phyloP scores from a whole-genome alignment of 2,888 invertebrate species.

The Rhagonycha fulva region DNA sequence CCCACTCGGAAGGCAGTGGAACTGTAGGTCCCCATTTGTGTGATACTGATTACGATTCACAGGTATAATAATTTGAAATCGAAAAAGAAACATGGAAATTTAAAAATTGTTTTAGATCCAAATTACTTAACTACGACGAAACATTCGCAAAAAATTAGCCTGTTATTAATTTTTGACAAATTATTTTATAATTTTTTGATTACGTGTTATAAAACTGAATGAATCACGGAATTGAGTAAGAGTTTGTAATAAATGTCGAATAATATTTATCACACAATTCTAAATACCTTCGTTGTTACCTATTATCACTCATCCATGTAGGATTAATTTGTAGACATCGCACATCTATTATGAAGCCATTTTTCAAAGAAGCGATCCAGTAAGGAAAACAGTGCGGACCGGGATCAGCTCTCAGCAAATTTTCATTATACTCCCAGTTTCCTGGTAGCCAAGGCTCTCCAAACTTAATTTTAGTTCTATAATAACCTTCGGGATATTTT shows the following conservation, averaged over 20 bases:
- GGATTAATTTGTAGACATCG: conserved; percentile 81
- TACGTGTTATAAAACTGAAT: not conserved
- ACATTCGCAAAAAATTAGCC: not conserved
- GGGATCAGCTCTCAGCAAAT: conserved; percentile 40
- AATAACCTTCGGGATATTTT: conserved; percentile 54
- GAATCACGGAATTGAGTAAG: not conserved
- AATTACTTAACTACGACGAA: not conserved
- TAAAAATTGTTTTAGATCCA: no score
- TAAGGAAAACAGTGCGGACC: conserved; percentile 70
- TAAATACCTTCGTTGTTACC: conserved; percentile 51
- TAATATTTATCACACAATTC: conserved; percentile 21
- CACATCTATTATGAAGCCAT: conserved; percentile 61
- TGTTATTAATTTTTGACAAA: not conserved
- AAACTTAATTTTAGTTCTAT: conserved; percentile 60
- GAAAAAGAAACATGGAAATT: no score
- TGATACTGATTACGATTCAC: no score
- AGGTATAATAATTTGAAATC: no score
- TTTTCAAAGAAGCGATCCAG: conserved; percentile 71
- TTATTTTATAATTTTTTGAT: not conserved
- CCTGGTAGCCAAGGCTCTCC: conserved; percentile 62
- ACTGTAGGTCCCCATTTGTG: no score
- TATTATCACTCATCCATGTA: conserved; percentile 80
- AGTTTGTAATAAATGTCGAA: not conserved
- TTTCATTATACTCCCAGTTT: conserved; percentile 61
- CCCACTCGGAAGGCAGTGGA: no score